Evolutionary conservation across 2,113 vertebrate species (phyloP), one percentile per base, ranked within the genome.

Genomic region (Cyanocitta stelleri): DNA sequence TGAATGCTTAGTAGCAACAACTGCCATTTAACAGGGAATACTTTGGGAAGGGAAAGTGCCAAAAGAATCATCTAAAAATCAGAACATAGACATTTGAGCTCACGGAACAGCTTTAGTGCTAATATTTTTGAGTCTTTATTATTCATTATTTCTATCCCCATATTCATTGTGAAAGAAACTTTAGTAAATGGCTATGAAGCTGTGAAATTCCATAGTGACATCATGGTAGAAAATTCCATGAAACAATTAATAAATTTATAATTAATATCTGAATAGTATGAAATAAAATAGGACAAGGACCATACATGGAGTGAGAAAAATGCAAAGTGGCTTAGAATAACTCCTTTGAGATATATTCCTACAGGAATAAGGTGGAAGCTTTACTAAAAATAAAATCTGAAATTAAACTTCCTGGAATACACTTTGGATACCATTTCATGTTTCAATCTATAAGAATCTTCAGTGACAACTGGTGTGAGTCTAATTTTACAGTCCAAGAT

Each of bases 301-400:
- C 59, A 48, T 27, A 51, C 16, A 11, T 7, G 10, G 8, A 1
- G 4, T 56, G 7, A 73, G 32, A 88, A 89, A 90, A 77, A 84
- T 32, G 22, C 4, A 56, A 68, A 80, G 29, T 32, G 7, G 1
- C 7, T 82, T 85, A 27, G 18, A 72, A 37, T 66, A 69, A 4
- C 7, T 84, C 20, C 7, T 73, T 66, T 63, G 58, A 86, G 10
- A 39, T 43, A 13, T 33, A 73, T 46, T 55, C 9, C 5, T 55
- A 33, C 5, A 23, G 44, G 26, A 93, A 61, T 13, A 46, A 59
- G 1, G 0, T 1, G 2, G 16, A 71, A 67, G 3, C 0, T 55
- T 92, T 79, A 55, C 67, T 33, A 44, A 59, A 90, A 88, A 4
- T n/a, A 49, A 85, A 83, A 80, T 29, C 20, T 79, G 58, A 76